Evolutionary conservation across 2,113 vertebrate genomes (phyloP), one percentile per base, ranked within the genome.

Genomic region (Cisticola juncidis): DNA sequence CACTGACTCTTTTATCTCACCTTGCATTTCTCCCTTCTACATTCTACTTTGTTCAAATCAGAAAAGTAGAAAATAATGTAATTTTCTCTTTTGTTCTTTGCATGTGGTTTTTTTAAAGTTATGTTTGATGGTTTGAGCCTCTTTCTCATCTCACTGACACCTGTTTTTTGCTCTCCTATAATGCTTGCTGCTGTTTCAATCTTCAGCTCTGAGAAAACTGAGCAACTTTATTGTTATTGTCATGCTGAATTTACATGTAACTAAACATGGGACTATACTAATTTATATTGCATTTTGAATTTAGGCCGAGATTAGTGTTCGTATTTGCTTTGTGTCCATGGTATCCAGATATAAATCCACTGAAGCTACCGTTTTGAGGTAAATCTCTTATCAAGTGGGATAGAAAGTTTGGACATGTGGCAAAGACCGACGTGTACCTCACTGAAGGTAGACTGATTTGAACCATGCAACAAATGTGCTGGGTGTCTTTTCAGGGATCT

Each of bases 211-310:
- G n/a, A 71, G 19, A 66, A 80, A 18, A 38, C 1, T 3, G 16
- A 70, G n/a, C 3, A 44, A 17, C 7, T 24, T 70, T 58, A 23
- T 53, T 58, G 22, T 45, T 86, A 33, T 53, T 36, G 5, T 44
- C 7, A 9, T 1, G 1, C 3, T 56, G 6, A 42, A 54, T 68
- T 11, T 16, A 62, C 9, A 20, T 1, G 3, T 11, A 65, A 29
- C 11, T n/a, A 31, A 58, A 81, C 0, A 2, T n/a, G 9, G 2
- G 7, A n/a, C 24, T 64, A 24, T 31, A 14, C 1, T 45, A 60
- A 35, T 57, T 23, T 50, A 29, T 48, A 40, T n/a, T 60, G 15
- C 4, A 38, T 62, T 80, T 87, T 72, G 10, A 71, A 80, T 22
- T 66, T 66, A 40, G 35, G 2, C 17, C 29, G 14, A 53, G 10